Evolutionary conservation across 1,140 invertebrate species (phyloP), one percentile per base, ranked within the genome.

Genomic region (Chironomus striatipennis): DNA sequence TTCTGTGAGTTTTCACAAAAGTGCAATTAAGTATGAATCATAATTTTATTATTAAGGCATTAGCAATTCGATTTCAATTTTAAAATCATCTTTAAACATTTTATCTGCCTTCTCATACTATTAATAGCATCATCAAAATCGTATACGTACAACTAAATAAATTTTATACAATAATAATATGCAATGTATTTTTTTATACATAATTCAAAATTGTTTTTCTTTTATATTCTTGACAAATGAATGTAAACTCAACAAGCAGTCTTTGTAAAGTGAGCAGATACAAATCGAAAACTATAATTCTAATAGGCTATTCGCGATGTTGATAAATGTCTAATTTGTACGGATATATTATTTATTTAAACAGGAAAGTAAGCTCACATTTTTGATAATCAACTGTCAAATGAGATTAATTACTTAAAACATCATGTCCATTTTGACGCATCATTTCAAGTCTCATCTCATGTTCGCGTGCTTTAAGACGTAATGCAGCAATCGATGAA

Each of bases 381-480:
- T 57, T 57, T 57, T 57, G 47, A 57, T 57, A n/a, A 34, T 34
- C 24, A 34, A 34, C 24, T 34, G 24, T 34, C 24, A 34, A 34
- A 34, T 57, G 5, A 57, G n/a, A n/a, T 57, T 15, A 57, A 57
- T 57, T 57, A 10, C 47, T 57, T 57, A 57, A 57, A 5, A 57
- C 91, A 7, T 87, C 87, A 74, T 87, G 86, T 42, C 90, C 90
- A 78, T 90, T 91, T 79, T 94, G 93, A 73, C 92, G 84, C 64
- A 94, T 78, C 87, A 94, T 89, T 80, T 95, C 93, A 77, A 95
- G 83, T 78, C 92, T 88, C 7, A 96, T 83, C 80, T 96, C 94
- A 81, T 98, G 95, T 83, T 98, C 95, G 7, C 95, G 86, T 0
- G 96, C 96, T 77, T 96, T 95, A 42, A 96, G 85, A 74, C 96